Evolutionary conservation across 2,888 invertebrate species (phyloP), one percentile per base, ranked within the genome.

Genomic region (Acanthosepion esculentum): DNA sequence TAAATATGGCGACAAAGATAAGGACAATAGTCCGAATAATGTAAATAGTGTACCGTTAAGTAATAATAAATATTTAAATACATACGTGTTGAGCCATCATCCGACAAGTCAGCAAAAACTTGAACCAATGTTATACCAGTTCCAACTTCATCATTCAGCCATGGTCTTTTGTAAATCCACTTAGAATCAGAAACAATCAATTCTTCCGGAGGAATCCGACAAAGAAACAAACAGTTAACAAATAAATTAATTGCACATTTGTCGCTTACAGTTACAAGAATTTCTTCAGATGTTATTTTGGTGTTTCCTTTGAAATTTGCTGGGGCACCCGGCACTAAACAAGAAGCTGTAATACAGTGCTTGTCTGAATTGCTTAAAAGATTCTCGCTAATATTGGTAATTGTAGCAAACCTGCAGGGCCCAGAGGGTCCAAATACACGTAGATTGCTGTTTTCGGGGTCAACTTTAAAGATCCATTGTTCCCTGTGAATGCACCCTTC

Each of bases 371-470:
- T 91, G 33, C 95, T 95, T 23, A 53, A 91, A 53, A 94, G 94
- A 10, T 93, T 91, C 55, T 95, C 95, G 41, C 92, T 48, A 1
- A 95, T 94, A 93, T 96, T 96, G 20, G 96, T 95, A 48, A 96
- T 92, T 18, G 96, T 94, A 64, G 95, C 96, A 95, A 96, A 96
- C 78, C 95, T 95, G 94, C 96, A 96, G 18, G 96, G 96, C 4
- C 96, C 96, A 18, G 94, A 48, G 12, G 96, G 96, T 18, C 96
- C 96, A 26, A n/a, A 95, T 10, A 95, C 96, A 29, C 94, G 94
- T 0, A 96, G 48, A 20, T 94, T 18, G 15, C 29, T 50, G 53
- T n/a, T 95, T 29, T 95, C 95, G 48, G 94, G 91, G 3, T 92
- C 91, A 4, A 95, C 92, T 92, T 96, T 95, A 95, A 96, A 96